Conservation (phyloP, 2,888 invertebrate genomes). For the Himalopsyche tibetana region DNA sequence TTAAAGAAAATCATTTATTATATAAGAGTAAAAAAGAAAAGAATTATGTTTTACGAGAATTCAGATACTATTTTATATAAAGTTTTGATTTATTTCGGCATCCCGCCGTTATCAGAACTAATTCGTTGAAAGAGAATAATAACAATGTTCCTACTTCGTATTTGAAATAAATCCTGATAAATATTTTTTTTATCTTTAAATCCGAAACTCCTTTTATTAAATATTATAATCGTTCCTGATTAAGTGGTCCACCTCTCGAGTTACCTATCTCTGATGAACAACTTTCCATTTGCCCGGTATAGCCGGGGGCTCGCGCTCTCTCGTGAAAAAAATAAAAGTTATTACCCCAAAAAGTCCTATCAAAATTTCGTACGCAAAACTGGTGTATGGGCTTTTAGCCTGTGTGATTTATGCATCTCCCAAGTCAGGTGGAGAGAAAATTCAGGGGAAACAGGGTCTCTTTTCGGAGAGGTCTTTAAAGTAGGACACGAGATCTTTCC, state of each 20-base stretch:
- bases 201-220: too few relatives aligned
- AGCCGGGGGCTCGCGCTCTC: slow-evolving; percentile 44
- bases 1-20: too few relatives aligned
- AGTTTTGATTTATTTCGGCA: too few relatives aligned
- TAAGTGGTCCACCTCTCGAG: background rate
- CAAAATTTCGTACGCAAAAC: slow-evolving; percentile 61
- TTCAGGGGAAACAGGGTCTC: background rate
- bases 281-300: slow-evolving; percentile 40
- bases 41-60: too few relatives aligned
- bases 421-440: slow-evolving; percentile 43
- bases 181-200: too few relatives aligned
- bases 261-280: slow-evolving; percentile 14
- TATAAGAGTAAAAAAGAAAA: too few relatives aligned
- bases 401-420: slow-evolving; percentile 61
- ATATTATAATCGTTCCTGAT: too few relatives aligned
- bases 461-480: background rate
- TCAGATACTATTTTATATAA: too few relatives aligned
- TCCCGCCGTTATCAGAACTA: too few relatives aligned
- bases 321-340: slow-evolving; percentile 61
- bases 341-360: slow-evolving; percentile 61
- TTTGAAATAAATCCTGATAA: too few relatives aligned
- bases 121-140: too few relatives aligned
- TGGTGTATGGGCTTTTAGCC: slow-evolving; percentile 60
- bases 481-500: background rate
- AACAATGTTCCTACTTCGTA: too few relatives aligned